Base-by-base conservation (phyloP, 2,113 vertebrate genomes). In the Hippopotamus amphibius region DNA sequence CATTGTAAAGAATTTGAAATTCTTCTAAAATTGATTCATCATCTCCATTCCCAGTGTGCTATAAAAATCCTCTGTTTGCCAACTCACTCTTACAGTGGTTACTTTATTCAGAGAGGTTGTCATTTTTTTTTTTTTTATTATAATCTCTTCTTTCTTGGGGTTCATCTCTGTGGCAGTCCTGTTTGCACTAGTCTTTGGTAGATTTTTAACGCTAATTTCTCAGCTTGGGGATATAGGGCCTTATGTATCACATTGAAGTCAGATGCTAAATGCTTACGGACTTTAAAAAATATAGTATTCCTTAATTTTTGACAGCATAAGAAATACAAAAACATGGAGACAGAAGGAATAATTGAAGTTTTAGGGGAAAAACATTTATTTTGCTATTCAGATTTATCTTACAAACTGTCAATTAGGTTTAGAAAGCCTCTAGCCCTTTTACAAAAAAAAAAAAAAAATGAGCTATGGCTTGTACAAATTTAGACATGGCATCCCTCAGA, bases 371-470 rank as follows among this genome's bases (percentile, higher is more conserved):
- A 82, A 50, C 55, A 26, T 57, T 84, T 59, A 83, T 95, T 89
- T 94, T 92, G 33, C 19, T 83, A 65, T 92, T 63, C 37, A 30
- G 26, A 77, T 46, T 79, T 79, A 28, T n/a, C n/a, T 17, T 83
- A 7, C 41, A 55, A 77, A 65, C 7, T 90, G 65, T 63, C 68
- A 61, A 41, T 53, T 68, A 33, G 19, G 86, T 90, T 86, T 90
- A 87, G 93, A 93, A 88, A 86, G 28, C 26, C 26, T 53, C 48
- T 66, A 63, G 21, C 53, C 68, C 69, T 94, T 76, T 93, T 81
- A 50, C 17, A 76, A 48, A 80, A 66, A n/a, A 53, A 21, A 55
- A 61, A n/a, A 74, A 53, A 59, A 57, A 37, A 65, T 3, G 2
- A 91, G 12, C 74, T 59, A 53, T 46, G 57, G 7, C 69, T 68